A percentile compares a stretch with the other conserved stretches of the same genome.
These are phyloP conservation scores for Galleria mellonella DNA, from an alignment of 1,140 invertebrate genomes.

Conservation along the genomic window DNA sequence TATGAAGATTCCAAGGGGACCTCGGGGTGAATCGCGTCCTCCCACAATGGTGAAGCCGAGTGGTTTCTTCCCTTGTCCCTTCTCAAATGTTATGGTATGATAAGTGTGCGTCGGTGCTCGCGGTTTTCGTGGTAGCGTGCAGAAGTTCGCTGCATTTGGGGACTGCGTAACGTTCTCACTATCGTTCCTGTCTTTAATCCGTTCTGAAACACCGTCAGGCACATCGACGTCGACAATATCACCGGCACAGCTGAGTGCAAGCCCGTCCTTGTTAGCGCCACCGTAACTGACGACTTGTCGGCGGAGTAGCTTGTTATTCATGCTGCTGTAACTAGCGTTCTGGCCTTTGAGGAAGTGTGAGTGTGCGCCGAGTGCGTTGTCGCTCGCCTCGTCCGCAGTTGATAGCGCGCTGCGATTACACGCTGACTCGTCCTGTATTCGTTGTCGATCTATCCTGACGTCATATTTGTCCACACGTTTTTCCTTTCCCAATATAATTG, in stretches of 20 bases:
- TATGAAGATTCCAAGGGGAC: slow-evolving; percentile 92
- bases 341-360: slow-evolving; percentile 77
- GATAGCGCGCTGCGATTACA: slow-evolving; percentile 64
- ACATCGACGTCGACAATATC: slow-evolving; percentile 64
- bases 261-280: slow-evolving; percentile 56
- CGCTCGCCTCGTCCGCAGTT: slow-evolving; percentile 50
- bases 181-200: slow-evolving; percentile 39
- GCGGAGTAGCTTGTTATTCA: slow-evolving; percentile 75
- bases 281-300: slow-evolving; percentile 73
- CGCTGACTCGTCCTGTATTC: slow-evolving; percentile 51
- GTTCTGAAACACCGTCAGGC: slow-evolving; percentile 40
- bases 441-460: slow-evolving; percentile 53
- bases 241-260: slow-evolving; percentile 61
- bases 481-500: slow-evolving; percentile 72
- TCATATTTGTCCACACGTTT: slow-evolving; percentile 59
- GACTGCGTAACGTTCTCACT: slow-evolving; percentile 59
- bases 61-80: slow-evolving; percentile 89
- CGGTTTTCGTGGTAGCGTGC: slow-evolving; percentile 80
- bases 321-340: slow-evolving; percentile 75
- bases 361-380: slow-evolving; percentile 61
- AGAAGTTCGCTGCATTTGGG: slow-evolving; percentile 79
- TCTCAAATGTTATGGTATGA: slow-evolving; percentile 86
- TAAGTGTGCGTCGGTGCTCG: slow-evolving; percentile 80
- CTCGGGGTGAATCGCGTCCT: slow-evolving; percentile 90
- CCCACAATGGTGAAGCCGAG: slow-evolving; percentile 95